Conservation (phyloP, 2,797 vertebrate species). For the Steatocranus sp. region DNA sequence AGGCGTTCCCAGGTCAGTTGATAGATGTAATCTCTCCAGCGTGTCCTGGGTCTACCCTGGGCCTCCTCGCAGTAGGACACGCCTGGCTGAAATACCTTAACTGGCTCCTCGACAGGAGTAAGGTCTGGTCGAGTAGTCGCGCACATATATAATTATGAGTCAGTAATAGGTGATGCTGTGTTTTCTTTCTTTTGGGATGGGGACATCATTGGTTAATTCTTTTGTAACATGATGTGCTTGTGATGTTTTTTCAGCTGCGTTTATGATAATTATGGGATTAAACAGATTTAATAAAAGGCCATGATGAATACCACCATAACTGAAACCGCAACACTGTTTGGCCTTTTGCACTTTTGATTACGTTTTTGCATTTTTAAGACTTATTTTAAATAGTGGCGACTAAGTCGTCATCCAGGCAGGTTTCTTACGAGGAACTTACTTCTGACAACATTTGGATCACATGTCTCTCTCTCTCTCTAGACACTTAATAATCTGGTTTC, state of each 20-base stretch:
- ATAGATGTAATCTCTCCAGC: not conserved
- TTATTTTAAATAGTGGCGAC: not conserved
- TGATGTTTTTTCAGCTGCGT: not conserved
- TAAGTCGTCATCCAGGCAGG: not conserved
- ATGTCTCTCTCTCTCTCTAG: not conserved
- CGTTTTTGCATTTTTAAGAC: not conserved
- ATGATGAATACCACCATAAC: not conserved
- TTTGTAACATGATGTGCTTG: not conserved
- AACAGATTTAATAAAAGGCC: not conserved
- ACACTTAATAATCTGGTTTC: not conserved
- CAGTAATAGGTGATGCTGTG: constrained; percentile 18
- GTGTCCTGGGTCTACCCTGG: not conserved
- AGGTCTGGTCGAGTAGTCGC: not conserved
- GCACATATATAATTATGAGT: constrained; percentile 22
- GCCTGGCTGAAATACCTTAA: not conserved
- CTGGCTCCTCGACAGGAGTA: not conserved
- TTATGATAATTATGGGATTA: not conserved
- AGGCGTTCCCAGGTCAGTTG: not conserved
- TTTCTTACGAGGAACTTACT: not conserved
- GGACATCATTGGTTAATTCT: not conserved
- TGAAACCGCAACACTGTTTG: not conserved
- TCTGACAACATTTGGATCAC: not conserved
- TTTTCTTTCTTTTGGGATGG: not conserved
- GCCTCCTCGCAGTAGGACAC: not conserved
- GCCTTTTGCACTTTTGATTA: not conserved